A percentile compares a stretch with the other conserved stretches of the same genome.
These are phyloP conservation scores for Sterrhoptilus dennistouni DNA, from an alignment of 2,113 vertebrate genomes.

Conservation along the genomic window DNA sequence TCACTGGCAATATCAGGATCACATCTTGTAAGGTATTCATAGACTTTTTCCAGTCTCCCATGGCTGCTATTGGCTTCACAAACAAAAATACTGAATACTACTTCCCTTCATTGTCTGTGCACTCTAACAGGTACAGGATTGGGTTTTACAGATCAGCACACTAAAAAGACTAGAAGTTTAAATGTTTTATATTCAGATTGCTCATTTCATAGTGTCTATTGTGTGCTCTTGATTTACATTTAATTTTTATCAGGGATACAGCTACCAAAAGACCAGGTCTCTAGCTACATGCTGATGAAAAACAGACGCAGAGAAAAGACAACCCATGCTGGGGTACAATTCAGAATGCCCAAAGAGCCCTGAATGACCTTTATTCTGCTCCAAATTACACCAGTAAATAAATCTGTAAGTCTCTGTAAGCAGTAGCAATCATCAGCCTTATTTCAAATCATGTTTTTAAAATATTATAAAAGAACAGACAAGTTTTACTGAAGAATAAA, in stretches of 20 bases:
- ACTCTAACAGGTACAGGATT: neutral
- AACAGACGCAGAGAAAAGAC: neutral
- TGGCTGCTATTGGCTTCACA: neutral
- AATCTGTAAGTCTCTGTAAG: neutral
- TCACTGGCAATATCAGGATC: neutral
- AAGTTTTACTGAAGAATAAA: neutral
- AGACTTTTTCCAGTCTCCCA: neutral
- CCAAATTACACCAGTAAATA: neutral
- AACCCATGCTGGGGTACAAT: neutral
- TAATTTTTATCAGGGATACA: neutral
- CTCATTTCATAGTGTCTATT: neutral
- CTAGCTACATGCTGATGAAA: neutral
- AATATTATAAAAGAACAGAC: neutral
- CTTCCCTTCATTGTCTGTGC: neutral
- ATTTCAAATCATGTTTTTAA: neutral
- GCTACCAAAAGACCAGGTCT: slow-evolving; percentile 3
- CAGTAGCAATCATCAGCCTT: neutral
- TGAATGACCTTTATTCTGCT: neutral
- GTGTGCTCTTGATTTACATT: neutral
- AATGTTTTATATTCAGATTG: neutral
- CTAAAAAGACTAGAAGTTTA: neutral
- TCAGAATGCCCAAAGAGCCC: neutral
- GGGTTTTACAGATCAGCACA: neutral
- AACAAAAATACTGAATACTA: neutral
- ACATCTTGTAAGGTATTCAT: neutral